Base-by-base conservation (phyloP, 2,113 vertebrate species). In the Nematolebias whitei region DNA sequence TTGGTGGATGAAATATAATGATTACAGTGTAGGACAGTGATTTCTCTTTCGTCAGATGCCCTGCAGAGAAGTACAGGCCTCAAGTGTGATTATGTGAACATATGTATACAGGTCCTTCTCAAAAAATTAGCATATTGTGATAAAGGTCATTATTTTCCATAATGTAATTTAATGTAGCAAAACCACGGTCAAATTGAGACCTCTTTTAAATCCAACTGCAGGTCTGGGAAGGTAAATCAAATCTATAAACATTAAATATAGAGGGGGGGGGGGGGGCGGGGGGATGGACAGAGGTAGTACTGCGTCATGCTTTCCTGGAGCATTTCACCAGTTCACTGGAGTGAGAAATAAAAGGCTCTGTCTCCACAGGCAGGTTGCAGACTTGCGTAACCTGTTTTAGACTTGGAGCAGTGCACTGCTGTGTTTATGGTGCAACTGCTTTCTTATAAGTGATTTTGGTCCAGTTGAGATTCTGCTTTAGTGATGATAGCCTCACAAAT, bases 321-420 rank as follows among this genome's bases (percentile, higher is more conserved):
- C 77, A 61, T 85, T 83, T 82, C 50, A 58, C 57, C 66, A 80
- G 77, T 70, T 82, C 82, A 87, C 71, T 87, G 80, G 83, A 83
- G 83, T 83, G 88, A 84, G 83, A 85, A 73, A 79, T 83, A 85
- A 79, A 85, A 86, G 81, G 78, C 78, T 73, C 59, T n/a, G 60
- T 85, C 70, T 81, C 74, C 70, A 80, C 54, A 63, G 77, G 68
- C 68, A 76, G 67, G 40, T 78, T 63, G 72, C 73, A 56, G 57
- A 38, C 79, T 90, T 90, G 87, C 70, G 62, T 90, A 90, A 91
- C 70, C 72, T 57, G 32, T 70, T 77, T 71, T 23, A 48, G 54
- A 29, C 59, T 80, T 50, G 10, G 9, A 72, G 8, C 51, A 73
- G 47, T 63, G 59, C 35, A 59, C 64, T 50, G 40, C 39, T 10